Conservation (phyloP, 2,888 invertebrate species). For the Noctuana brunneofusca region DNA sequence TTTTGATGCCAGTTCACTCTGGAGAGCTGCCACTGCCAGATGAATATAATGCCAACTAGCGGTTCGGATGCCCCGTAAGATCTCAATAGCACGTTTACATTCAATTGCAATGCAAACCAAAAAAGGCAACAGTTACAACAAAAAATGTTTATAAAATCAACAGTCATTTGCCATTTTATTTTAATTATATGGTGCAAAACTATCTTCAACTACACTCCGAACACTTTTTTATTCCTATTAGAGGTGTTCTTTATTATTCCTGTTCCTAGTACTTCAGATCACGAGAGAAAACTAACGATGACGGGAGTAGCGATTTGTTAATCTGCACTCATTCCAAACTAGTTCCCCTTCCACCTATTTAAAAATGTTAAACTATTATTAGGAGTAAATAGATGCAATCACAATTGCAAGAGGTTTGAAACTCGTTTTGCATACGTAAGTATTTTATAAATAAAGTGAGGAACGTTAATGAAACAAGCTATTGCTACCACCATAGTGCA, state of each 20-base stretch:
- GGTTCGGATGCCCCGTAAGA: conserved; percentile 13
- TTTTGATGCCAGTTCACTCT: conserved; percentile 19
- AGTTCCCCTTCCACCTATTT: conserved; percentile 18
- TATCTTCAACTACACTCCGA: neutral
- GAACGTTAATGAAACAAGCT: conserved; percentile 9
- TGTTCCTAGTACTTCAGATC: conserved; percentile 3
- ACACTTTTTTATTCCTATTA: conserved; percentile 3
- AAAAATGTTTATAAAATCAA: neutral
- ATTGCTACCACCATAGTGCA: conserved; percentile 14
- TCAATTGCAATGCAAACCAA: conserved; percentile 6
- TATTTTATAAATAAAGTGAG: conserved; percentile 27
- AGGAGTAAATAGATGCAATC: conserved; percentile 27
- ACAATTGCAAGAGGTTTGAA: conserved; percentile 12
- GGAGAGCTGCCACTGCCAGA: conserved; percentile 16
- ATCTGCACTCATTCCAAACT: conserved; percentile 13
- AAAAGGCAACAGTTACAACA: neutral
- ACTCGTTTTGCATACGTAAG: conserved; percentile 22
- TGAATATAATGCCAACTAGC: conserved; percentile 21
- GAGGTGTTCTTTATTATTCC: conserved; percentile 7
- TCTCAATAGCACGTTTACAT: conserved; percentile 9
- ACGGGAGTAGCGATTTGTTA: conserved; percentile 17
- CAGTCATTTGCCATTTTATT: neutral
- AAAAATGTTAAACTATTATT: conserved; percentile 27
- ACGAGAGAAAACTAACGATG: conserved; percentile 27
- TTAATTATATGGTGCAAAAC: neutral